Conservation (phyloP, 2,113 vertebrate genomes). For the Saimiri boliviensis region DNA sequence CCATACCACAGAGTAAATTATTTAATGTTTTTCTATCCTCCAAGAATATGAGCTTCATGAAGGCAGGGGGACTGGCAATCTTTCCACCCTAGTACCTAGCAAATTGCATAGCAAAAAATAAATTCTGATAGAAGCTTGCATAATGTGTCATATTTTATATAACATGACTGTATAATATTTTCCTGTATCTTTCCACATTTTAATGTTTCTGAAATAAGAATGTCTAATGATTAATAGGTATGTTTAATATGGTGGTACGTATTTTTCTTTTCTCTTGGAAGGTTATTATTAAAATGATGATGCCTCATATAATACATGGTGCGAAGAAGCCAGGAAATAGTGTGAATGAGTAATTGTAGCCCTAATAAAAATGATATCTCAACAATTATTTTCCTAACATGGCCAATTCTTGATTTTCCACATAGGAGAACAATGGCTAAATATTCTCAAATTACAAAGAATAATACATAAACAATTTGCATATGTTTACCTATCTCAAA, state of each 20-base stretch:
- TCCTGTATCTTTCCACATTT: not conserved
- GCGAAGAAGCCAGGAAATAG: slow-evolving; percentile 1
- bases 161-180: not conserved
- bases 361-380: not conserved
- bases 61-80: not conserved
- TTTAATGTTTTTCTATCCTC: not conserved
- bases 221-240: not conserved
- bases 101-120: not conserved
- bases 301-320: not conserved
- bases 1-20: not conserved
- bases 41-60: not conserved
- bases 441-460: slow-evolving; percentile 26
- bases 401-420: slow-evolving; percentile 6
- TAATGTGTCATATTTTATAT: not conserved
- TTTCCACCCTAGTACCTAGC: not conserved
- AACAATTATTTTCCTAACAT: not conserved
- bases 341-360: not conserved
- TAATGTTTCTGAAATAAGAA: slow-evolving; percentile 11
- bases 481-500: not conserved
- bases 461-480: slow-evolving; percentile 29
- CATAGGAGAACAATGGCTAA: not conserved
- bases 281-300: not conserved
- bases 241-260: not conserved
- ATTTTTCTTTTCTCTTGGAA: not conserved
- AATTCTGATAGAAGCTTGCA: not conserved